A percentile compares a stretch with the other conserved stretches of the same genome.
Conservation (phyloP, 2,113 vertebrate genomes). For the Cyprinus carpio region DNA sequence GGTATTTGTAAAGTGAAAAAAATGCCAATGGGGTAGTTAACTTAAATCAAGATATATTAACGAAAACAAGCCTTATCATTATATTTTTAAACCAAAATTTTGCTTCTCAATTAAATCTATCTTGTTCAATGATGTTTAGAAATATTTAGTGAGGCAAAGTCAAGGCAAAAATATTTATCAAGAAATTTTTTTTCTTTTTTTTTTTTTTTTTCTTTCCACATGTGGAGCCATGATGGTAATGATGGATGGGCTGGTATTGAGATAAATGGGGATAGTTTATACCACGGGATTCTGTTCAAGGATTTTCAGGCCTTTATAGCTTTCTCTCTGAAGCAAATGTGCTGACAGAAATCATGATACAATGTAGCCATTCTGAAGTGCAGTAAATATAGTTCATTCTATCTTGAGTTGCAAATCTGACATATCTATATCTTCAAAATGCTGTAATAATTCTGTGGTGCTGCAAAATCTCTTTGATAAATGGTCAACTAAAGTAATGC, state of each 20-base stretch:
- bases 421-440: slow-evolving; percentile 12
- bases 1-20: too few species aligned
- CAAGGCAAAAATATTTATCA: neutral
- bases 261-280: neutral
- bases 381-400: slow-evolving; percentile 14
- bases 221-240: neutral
- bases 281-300: neutral
- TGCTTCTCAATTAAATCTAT: neutral
- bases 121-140: neutral
- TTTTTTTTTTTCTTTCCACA: too few species aligned
- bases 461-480: slow-evolving; percentile 6
- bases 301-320: neutral
- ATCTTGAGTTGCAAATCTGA: neutral
- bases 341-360: neutral
- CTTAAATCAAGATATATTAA: too few species aligned
- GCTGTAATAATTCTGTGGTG: slow-evolving; percentile 8
- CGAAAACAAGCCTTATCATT: neutral
- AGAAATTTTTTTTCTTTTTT: neutral
- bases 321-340: neutral
- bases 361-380: neutral
- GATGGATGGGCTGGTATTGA: neutral
- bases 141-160: too few species aligned
- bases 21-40: too few species aligned
- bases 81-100: neutral
- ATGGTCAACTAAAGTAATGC: slow-evolving; percentile 5